Evolutionary conservation across 2,888 invertebrate genomes (phyloP).

Genomic region (Girardia tigrina): DNA sequence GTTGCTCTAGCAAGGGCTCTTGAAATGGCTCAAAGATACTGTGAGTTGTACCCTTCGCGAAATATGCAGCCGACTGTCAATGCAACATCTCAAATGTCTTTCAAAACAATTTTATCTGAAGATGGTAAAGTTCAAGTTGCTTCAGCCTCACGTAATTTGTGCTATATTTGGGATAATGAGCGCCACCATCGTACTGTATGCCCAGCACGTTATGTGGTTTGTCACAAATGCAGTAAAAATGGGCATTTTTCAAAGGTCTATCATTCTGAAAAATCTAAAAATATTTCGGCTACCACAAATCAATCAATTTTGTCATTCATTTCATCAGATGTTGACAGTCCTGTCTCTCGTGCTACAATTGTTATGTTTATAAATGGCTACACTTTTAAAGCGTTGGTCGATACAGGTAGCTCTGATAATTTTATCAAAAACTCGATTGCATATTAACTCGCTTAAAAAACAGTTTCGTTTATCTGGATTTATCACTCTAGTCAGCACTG

Average conservation of each 20-base stretch:
- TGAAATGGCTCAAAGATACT: slow-evolving; percentile 26
- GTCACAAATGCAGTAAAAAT: slow-evolving; percentile 27
- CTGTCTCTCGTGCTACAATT: too few relatives aligned
- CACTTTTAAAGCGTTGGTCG: slow-evolving; percentile 26
- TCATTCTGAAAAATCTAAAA: background rate
- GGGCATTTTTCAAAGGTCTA: slow-evolving; percentile 33
- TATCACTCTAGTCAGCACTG: too few relatives aligned
- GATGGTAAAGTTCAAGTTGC: too few relatives aligned
- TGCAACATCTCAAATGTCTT: too few relatives aligned
- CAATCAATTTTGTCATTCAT: slow-evolving; percentile 23
- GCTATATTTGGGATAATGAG: slow-evolving; percentile 33
- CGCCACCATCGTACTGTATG: slow-evolving; percentile 28
- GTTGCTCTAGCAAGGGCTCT: slow-evolving; percentile 27
- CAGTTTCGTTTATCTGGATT: too few relatives aligned
- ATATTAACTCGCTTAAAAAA: too few relatives aligned
- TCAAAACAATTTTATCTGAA: too few relatives aligned
- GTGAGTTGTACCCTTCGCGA: background rate
- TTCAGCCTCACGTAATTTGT: slow-evolving; percentile 25
- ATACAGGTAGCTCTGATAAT: slow-evolving; percentile 32
- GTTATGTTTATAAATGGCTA: slow-evolving; percentile 28
- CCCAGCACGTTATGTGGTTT: slow-evolving; percentile 29
- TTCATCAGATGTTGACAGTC: slow-evolving; percentile 26
- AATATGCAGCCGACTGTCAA: too few relatives aligned
- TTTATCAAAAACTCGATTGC: too few relatives aligned
- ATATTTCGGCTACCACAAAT: slow-evolving; percentile 31